These are phyloP conservation scores for Cotesia glomerata DNA, from an alignment of 1,140 invertebrate species.

Conservation along the genomic window DNA sequence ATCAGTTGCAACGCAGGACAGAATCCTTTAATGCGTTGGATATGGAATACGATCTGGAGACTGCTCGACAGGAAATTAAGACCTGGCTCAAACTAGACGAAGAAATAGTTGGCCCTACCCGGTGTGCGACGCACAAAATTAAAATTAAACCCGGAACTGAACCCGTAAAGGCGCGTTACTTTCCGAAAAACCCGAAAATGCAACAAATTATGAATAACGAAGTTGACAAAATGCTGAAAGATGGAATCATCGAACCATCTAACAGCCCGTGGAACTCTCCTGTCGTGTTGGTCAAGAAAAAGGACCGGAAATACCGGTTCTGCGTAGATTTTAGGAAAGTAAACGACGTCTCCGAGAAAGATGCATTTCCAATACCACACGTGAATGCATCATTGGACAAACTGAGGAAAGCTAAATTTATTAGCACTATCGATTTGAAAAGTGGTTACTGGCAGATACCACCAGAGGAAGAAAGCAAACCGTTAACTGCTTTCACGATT, in stretches of 20 bases:
- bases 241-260: neutral
- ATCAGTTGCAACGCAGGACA: too few species aligned
- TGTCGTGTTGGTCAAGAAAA: neutral
- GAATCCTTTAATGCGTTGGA: too few species aligned
- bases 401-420: conserved; percentile 48
- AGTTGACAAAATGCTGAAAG: neutral
- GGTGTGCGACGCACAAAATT: too few species aligned
- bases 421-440: conserved; percentile 47
- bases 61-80: too few species aligned
- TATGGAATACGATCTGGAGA: neutral
- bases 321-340: conserved; percentile 59
- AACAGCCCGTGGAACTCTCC: neutral
- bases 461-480: conserved; percentile 21
- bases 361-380: conserved; percentile 60
- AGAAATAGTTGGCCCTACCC: too few species aligned
- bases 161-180: too few species aligned
- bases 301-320: conserved; percentile 44
- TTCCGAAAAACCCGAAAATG: too few species aligned
- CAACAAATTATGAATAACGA: neutral
- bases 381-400: conserved; percentile 59
- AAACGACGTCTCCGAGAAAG: conserved; percentile 55
- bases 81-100: too few species aligned
- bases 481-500: conserved; percentile 29
- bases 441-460: conserved; percentile 33
- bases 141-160: too few species aligned